phyloP scores from a whole-genome alignment of 2,113 vertebrate species.

The Gobio gobio region DNA sequence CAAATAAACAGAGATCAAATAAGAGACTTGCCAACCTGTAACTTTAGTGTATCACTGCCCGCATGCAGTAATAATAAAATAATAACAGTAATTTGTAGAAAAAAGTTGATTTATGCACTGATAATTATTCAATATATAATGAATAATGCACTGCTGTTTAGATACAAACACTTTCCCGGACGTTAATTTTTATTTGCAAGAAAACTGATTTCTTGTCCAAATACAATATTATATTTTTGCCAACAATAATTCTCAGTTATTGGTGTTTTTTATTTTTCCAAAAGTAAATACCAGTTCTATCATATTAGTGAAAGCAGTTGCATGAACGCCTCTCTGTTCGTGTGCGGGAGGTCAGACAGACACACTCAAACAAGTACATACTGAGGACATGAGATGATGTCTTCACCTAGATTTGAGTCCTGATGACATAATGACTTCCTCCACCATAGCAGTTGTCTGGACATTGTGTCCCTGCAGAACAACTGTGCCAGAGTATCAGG shows the following conservation, averaged over 20 bases:
- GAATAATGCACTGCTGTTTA: not conserved
- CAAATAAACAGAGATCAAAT: too few species aligned
- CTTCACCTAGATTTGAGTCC: not conserved
- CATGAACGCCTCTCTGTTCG: not conserved
- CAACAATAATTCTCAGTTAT: too few species aligned
- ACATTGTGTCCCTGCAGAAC: not conserved
- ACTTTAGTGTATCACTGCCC: not conserved
- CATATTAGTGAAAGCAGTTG: not conserved
- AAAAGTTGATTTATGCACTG: not conserved
- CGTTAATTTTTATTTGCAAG: not conserved
- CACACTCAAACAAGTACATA: not conserved
- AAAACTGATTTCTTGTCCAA: too few species aligned
- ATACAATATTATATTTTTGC: too few species aligned
- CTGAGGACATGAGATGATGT: not conserved
- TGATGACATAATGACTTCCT: constrained; percentile 23
- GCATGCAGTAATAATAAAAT: not conserved
- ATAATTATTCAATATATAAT: not conserved
- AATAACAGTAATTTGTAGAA: not conserved
- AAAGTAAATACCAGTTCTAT: not conserved
- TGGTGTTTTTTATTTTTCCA: not conserved
- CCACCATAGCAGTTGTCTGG: not conserved
- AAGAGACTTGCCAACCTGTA: too few species aligned
- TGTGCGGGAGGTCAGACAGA: not conserved
- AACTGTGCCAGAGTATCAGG: not conserved
- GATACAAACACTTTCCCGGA: not conserved